Evolutionary conservation across 2,113 vertebrate genomes (phyloP).

Genomic region (Pampusana beccarii): DNA sequence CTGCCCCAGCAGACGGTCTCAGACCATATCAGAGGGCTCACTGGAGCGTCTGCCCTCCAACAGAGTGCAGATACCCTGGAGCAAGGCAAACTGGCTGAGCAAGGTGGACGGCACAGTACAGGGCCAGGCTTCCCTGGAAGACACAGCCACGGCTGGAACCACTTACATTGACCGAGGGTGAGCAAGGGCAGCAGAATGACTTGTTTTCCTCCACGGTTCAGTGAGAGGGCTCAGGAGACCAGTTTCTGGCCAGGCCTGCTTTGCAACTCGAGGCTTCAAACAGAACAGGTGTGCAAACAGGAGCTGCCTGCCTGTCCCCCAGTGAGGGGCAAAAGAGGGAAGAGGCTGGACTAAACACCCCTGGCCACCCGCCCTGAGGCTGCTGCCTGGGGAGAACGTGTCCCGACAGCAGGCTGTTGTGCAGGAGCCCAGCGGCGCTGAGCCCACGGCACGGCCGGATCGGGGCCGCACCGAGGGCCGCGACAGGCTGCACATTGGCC

Average conservation of each 20-base stretch:
- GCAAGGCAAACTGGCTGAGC: not conserved
- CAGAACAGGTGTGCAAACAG: not conserved
- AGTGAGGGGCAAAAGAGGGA: accelerated
- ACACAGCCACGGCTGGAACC: not conserved
- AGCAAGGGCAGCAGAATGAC: not conserved
- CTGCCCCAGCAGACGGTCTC: not conserved
- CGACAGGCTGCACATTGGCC: not conserved
- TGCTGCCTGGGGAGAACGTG: not conserved
- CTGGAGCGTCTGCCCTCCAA: not conserved
- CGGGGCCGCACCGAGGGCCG: accelerated
- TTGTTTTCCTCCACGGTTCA: not conserved
- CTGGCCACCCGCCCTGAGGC: not conserved
- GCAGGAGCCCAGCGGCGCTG: accelerated
- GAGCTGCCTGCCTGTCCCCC: not conserved
- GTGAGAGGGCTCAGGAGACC: not conserved
- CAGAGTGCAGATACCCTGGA: accelerated
- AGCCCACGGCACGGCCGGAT: not conserved
- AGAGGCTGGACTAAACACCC: not conserved
- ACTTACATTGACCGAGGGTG: not conserved
- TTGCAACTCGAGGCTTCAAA: not conserved
- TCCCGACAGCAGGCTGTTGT: accelerated
- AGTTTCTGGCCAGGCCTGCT: not conserved
- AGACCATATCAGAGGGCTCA: not conserved
- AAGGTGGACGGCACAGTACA: accelerated
- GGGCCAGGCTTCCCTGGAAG: not conserved